Conservation (phyloP, 2,888 invertebrate species). For the Coleophora flavipennella region DNA sequence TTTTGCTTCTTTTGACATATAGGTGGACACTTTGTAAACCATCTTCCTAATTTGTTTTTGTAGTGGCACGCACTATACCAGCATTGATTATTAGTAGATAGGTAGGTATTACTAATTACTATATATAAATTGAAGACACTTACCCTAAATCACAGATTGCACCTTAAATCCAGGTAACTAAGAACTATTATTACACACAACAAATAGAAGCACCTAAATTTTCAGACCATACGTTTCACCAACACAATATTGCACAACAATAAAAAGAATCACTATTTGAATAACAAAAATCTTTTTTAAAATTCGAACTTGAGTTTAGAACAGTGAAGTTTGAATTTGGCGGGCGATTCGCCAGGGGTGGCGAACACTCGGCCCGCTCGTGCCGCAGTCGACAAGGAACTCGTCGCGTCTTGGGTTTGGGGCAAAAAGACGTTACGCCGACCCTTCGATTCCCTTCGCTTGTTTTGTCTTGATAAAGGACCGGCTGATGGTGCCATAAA, state of each 20-base stretch:
- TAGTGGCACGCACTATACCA: too few relatives aligned
- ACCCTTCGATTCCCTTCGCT: conserved; percentile 58
- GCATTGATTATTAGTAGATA: too few relatives aligned
- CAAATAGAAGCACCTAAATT: conserved; percentile 39
- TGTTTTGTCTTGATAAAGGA: conserved; percentile 18
- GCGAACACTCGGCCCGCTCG: conserved; percentile 49
- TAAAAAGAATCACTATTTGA: conserved; percentile 5
- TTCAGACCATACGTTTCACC: conserved; percentile 36
- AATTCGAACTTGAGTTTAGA: conserved; percentile 17
- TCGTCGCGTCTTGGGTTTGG: conserved; percentile 56
- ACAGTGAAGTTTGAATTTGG: conserved; percentile 37
- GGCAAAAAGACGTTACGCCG: conserved; percentile 65
- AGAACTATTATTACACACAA: conserved; percentile 2
- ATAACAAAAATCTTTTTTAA: conserved; percentile 2
- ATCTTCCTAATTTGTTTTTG: too few relatives aligned
- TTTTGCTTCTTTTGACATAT: too few relatives aligned
- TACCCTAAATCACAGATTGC: conserved; percentile 1
- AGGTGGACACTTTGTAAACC: too few relatives aligned
- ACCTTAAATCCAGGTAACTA: background rate
- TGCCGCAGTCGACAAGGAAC: conserved; percentile 61
- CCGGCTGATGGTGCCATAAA: too few relatives aligned
- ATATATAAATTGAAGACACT: background rate
- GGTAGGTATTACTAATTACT: too few relatives aligned
- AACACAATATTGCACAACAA: conserved; percentile 27
- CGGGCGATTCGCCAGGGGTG: conserved; percentile 32